Evolutionary conservation across 2,888 invertebrate species (phyloP), one percentile per base, ranked within the genome.

Genomic region (Ormyrus thymus): DNA sequence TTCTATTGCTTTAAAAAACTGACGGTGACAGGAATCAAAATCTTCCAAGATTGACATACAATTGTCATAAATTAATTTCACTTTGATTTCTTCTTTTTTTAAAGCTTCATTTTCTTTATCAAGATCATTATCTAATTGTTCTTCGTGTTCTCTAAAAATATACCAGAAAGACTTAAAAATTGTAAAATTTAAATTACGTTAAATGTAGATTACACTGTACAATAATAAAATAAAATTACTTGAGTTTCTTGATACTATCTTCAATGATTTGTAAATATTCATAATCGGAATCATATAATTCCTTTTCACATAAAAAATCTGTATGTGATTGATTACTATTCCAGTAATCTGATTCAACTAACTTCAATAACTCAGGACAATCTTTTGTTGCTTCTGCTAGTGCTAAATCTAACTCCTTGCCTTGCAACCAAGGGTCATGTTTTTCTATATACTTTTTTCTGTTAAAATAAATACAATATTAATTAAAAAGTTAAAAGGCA

Each of bases 291-390:
- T 81, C 83, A 53, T 82, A 84, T 13, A 83, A 83, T 59, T 85
- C 84, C 73, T 86, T 87, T 55, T 86, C 81, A 7, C 61, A 65
- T 68, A 85, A 82, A 29, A 83, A 84, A 50, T 85, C 84, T 1
- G 73, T 43, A 7, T 78, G 56, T 7, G 85, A 64, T 64, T 84
- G 81, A 15, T 82, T 78, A 6, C 78, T 81, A 68, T 76, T 76
- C 10, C 53, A 56, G 11, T 82, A 72, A 71, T 87, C 83, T 1
- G 82, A 79, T 50, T 81, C 70, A 29, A 85, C 62, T 8, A 86
- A 81, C 53, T 85, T 81, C 56, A 86, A 80, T 53, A 90, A 77
- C 53, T 87, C 86, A 5, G 89, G 88, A 79, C 83, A 86, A 74
- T 87, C 82, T 75, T 78, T 80, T 0, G 85, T 84, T 5, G 83